These are phyloP conservation scores for Rhinella marina DNA, from an alignment of 2,797 vertebrate species.

Conservation along the genomic window DNA sequence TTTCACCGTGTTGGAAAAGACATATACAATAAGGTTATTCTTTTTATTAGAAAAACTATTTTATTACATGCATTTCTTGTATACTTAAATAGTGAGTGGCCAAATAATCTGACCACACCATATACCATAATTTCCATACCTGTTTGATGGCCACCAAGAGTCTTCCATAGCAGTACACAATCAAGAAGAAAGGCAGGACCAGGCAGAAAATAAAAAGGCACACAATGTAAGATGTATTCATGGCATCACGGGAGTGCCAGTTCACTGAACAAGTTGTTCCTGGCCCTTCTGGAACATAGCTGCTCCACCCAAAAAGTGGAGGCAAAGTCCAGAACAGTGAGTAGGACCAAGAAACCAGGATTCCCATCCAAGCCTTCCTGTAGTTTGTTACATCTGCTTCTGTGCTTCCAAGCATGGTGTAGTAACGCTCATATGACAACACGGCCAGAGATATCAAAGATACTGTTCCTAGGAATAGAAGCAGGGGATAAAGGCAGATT, in stretches of 20 bases:
- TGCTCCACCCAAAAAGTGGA: conserved; percentile 84
- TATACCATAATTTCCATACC: conserved; percentile 71
- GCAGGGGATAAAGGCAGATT: neutral
- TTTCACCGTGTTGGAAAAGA: neutral
- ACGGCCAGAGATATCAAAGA: conserved; percentile 83
- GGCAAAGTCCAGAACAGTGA: conserved; percentile 81
- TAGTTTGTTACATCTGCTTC: conserved; percentile 82
- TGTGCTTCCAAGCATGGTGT: conserved; percentile 78
- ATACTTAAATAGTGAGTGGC: neutral
- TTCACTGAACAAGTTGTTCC: conserved; percentile 85
- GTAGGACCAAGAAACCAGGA: conserved; percentile 80
- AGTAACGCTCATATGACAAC: conserved; percentile 82
- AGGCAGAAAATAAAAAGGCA: conserved; percentile 85
- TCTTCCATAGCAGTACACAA: conserved; percentile 80
- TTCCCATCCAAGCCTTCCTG: conserved; percentile 75
- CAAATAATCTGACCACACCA: neutral
- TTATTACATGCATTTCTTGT: neutral
- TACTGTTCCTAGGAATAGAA: conserved; percentile 75
- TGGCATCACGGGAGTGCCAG: conserved; percentile 78
- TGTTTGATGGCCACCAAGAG: conserved; percentile 79
- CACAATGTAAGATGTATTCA: conserved; percentile 80
- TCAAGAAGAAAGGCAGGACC: conserved; percentile 78
- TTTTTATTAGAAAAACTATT: neutral
- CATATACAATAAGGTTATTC: neutral
- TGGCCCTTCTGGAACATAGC: conserved; percentile 80